Conservation (phyloP, 2,888 invertebrate species). For the Pseudolycoriella hygida region DNA sequence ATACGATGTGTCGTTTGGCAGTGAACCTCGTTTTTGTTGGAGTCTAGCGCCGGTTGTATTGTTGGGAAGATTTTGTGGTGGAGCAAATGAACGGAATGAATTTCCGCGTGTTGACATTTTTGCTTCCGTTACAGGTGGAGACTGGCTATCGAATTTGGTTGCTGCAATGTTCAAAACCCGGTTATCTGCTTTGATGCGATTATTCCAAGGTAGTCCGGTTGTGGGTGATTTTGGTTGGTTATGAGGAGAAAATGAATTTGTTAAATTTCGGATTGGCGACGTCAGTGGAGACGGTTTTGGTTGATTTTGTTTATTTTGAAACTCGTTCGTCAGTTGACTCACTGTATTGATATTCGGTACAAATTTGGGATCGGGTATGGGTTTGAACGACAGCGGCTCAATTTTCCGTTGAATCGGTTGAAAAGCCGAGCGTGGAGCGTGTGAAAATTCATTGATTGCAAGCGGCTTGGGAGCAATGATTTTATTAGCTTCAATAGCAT, state of each 20-base stretch:
- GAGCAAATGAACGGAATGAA: conserved; percentile 9
- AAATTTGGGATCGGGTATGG: conserved; percentile 12
- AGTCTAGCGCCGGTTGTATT: conserved; percentile 6
- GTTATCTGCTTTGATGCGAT: conserved; percentile 29
- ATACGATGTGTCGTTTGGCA: conserved; percentile 6
- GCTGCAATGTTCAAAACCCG: conserved; percentile 35
- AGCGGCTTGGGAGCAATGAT: conserved; percentile 32
- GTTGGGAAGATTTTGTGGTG: conserved; percentile 14
- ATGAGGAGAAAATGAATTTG: conserved; percentile 15
- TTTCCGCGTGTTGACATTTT: not conserved
- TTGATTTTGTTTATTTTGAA: conserved; percentile 6
- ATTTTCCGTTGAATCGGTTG: conserved; percentile 34
- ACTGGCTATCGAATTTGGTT: conserved; percentile 34
- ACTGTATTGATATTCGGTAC: conserved; percentile 3
- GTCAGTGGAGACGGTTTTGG: conserved; percentile 8
- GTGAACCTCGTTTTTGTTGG: conserved; percentile 9
- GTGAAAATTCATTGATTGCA: conserved; percentile 54
- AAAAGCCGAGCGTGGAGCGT: conserved; percentile 61
- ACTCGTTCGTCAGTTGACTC: conserved; percentile 3
- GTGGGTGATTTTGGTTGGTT: conserved; percentile 15
- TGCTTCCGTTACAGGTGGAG: not conserved
- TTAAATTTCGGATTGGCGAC: conserved; percentile 13
- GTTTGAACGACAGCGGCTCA: conserved; percentile 18
- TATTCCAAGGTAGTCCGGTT: conserved; percentile 31
- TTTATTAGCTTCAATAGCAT: conserved; percentile 25